Percentiles rank a stretch among this genome's conserved stretches.
These are phyloP conservation scores for Luehdorfia chinensis DNA, from an alignment of 1,140 invertebrate species.

Conservation along the genomic window DNA sequence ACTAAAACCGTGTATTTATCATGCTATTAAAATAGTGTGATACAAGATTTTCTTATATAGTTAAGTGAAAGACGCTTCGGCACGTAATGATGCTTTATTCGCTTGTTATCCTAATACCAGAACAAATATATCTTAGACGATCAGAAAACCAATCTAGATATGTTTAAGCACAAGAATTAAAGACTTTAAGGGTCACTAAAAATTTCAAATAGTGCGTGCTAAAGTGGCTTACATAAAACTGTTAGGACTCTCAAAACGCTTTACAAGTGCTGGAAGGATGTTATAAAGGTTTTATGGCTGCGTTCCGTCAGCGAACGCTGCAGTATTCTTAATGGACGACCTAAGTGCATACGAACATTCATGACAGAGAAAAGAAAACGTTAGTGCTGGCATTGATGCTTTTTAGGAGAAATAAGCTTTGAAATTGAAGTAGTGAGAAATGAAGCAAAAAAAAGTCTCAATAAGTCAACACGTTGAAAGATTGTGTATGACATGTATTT, in stretches of 20 bases:
- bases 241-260: conserved; percentile 65
- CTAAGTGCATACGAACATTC: conserved; percentile 74
- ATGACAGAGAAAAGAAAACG: conserved; percentile 58
- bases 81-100: no score
- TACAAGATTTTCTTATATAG: no score
- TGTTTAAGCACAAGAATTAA: no score
- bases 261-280: conserved; percentile 75
- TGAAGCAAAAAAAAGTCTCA: background rate
- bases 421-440: background rate
- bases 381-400: conserved; percentile 36
- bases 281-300: conserved; percentile 75
- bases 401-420: conserved; percentile 29
- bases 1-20: conserved; percentile 2
- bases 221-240: conserved; percentile 58
- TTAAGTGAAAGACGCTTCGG: no score
- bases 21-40: background rate
- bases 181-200: no score
- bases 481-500: background rate
- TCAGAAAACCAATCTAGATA: no score
- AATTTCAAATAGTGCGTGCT: conserved; percentile 16
- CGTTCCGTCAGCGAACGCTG: conserved; percentile 67
- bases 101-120: no score
- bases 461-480: background rate
- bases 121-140: no score
- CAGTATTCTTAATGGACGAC: conserved; percentile 71